Base-by-base conservation (phyloP, 2,113 vertebrate genomes). In the Muntiacus muntjak region DNA sequence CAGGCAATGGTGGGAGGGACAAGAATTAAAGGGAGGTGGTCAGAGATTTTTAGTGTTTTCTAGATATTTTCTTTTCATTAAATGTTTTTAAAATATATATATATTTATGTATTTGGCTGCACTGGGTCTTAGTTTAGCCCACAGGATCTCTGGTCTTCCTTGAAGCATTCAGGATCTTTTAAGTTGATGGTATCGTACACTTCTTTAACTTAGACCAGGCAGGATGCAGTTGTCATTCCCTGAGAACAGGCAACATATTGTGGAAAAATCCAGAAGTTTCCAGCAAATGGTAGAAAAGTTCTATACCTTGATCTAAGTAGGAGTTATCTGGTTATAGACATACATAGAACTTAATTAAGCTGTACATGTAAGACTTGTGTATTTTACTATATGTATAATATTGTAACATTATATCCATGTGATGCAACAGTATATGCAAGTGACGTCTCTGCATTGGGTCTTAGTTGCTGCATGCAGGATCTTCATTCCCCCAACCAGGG, bases 1-100 rank as follows among this genome's bases (percentile, higher is more conserved):
- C 6, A 81, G 57, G 36, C 5, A 3, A 28, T n/a, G 57, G 45
- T 58, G 36, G 25, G n/a, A 62, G 26, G 28, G 28, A 78, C 40
- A 33, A 81, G 74, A 52, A 81, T 81, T 81, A 94, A 23, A n/a
- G 10, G 19, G 45, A 86, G 43, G 40, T 86, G 30, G 15, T n/a
- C 25, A 33, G 30, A 76, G 30, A 33, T 17, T 45, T 60, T 58
- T 67, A 50, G 40, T 60, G 17, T 94, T 74, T 79, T 14, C 71
- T 43, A 79, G 84, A 87, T 52, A 33, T 87, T 78, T 78, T 78
- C 54, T 76, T 43, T 13, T 25, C 26, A 43, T 43, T 76, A 76
- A 14, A 4, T 43, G 3, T 76, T 40, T 71, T 23, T 43, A 0
- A 0, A 0, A 3, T 12, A 40, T 23, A 71, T 25, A 40, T 40